phyloP scores from a whole-genome alignment of 2,888 invertebrate genomes.

The Spicauda simplicius region DNA sequence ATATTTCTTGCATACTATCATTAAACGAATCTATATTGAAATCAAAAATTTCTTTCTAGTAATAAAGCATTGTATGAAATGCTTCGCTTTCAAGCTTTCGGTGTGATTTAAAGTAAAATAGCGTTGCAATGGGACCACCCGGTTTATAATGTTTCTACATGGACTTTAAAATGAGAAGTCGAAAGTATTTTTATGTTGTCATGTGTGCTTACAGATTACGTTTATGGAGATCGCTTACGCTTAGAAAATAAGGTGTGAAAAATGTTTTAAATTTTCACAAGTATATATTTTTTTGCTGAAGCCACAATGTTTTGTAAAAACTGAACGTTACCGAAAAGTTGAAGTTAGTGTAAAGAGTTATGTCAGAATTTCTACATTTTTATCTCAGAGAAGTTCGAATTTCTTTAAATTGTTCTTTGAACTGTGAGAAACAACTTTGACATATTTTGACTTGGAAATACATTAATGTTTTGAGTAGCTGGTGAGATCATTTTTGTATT shows the following conservation, averaged over 20 bases:
- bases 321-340: no score
- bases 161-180: slow-evolving; percentile 8
- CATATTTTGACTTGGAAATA: no score
- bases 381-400: no score
- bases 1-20: no score
- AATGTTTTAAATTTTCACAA: background rate
- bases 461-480: no score
- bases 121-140: slow-evolving; percentile 27
- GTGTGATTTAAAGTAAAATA: slow-evolving; percentile 16
- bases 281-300: background rate
- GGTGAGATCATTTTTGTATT: no score
- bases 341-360: no score
- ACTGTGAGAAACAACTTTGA: no score
- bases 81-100: slow-evolving; percentile 18
- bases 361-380: no score
- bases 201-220: slow-evolving; percentile 5
- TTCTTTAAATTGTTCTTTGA: no score
- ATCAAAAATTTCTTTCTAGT: background rate
- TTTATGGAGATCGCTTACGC: slow-evolving; percentile 7
- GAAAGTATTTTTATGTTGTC: slow-evolving; percentile 16
- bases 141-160: slow-evolving; percentile 11
- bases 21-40: background rate
- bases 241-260: slow-evolving; percentile 16
- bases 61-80: no score
- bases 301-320: background rate